Conservation (phyloP, 2,113 vertebrate species). For the Pelobates fuscus region DNA sequence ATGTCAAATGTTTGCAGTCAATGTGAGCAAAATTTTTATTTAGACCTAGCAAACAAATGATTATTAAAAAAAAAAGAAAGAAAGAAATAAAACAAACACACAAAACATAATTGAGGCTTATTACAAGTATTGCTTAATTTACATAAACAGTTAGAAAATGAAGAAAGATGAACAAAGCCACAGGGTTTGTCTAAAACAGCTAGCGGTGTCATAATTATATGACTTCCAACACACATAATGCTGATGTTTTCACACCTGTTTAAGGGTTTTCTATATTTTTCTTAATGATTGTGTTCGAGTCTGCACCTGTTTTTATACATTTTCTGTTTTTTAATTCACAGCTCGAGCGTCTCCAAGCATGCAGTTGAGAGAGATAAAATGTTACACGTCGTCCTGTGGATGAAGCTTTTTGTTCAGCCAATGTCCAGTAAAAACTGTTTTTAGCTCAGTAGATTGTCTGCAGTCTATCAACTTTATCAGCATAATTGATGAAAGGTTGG, state of each 20-base stretch:
- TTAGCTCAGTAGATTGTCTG: constrained; percentile 1
- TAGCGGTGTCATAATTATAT: constrained; percentile 42
- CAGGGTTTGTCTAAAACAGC: constrained; percentile 18
- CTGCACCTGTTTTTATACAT: not conserved
- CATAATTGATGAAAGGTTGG: constrained; percentile 30
- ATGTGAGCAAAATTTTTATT: no score
- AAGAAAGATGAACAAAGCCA: constrained; percentile 18
- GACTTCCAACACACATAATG: constrained; percentile 36
- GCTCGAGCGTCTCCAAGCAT: not conserved
- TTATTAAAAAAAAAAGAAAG: no score
- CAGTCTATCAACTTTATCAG: constrained; percentile 17
- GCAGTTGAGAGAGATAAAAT: not conserved
- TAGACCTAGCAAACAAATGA: no score
- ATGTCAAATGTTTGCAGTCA: no score
- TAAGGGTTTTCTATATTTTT: constrained; percentile 19
- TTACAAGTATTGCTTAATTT: constrained; percentile 30
- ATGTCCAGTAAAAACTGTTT: not conserved
- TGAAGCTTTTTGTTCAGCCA: not conserved
- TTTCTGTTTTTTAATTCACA: not conserved
- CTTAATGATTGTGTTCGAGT: not conserved
- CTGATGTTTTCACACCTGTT: constrained; percentile 25
- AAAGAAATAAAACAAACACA: not conserved
- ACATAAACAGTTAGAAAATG: constrained; percentile 36
- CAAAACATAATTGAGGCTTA: constrained; percentile 4
- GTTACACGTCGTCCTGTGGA: not conserved